These are phyloP conservation scores for Symphodus melops DNA, from an alignment of 2,113 vertebrate species.

Conservation along the genomic window DNA sequence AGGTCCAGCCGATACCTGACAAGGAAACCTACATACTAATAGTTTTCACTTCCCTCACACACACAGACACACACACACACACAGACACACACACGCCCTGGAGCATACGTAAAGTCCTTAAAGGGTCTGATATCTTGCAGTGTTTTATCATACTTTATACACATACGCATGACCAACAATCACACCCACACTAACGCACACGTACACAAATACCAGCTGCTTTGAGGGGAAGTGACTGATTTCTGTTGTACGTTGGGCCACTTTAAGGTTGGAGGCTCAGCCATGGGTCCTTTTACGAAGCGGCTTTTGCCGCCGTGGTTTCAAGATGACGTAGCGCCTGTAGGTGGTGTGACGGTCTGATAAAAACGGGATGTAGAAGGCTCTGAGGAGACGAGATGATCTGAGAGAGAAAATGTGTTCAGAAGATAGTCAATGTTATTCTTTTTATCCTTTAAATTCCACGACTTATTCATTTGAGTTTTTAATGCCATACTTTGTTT, in stretches of 20 bases:
- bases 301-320: constrained; percentile 77
- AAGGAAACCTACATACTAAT: no score
- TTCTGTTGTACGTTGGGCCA: constrained; percentile 14
- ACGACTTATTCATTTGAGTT: no score
- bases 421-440: not conserved
- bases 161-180: constrained; percentile 37
- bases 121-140: constrained; percentile 62
- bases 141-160: constrained; percentile 42
- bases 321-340: constrained; percentile 77
- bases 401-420: constrained; percentile 29
- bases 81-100: constrained; percentile 5
- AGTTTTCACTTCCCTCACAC: no score
- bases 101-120: constrained; percentile 57
- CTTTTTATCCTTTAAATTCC: no score
- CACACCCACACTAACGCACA: constrained; percentile 30
- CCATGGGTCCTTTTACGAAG: constrained; percentile 69
- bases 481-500: no score
- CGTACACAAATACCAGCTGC: constrained; percentile 48
- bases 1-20: no score
- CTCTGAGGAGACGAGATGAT: constrained; percentile 73
- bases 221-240: constrained; percentile 48
- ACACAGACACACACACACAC: not conserved
- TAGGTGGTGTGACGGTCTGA: constrained; percentile 76
- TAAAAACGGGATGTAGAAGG: constrained; percentile 70
- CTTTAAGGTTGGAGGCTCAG: constrained; percentile 41